Percentiles rank a stretch among this genome's conserved stretches.
Conservation (phyloP, 2,888 invertebrate genomes). For the Euclidia mi region DNA sequence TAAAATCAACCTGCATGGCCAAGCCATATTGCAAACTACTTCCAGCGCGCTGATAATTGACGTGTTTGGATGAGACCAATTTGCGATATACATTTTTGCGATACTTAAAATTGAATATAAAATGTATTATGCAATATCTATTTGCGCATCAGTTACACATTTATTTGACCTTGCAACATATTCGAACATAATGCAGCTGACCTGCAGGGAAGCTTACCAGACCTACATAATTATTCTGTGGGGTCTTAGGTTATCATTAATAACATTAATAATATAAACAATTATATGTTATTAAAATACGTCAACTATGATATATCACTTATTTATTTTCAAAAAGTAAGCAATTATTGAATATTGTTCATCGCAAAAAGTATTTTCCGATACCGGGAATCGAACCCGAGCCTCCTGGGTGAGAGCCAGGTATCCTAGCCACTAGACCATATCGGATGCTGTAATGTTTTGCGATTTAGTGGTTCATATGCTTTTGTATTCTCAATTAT, state of each 20-base stretch:
- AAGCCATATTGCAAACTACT: no score
- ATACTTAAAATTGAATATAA: no score
- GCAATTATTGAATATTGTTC: no score
- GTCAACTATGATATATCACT: no score
- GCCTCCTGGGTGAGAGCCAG: conserved; percentile 91
- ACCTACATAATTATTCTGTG: neutral
- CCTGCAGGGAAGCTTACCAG: neutral
- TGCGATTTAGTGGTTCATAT: no score
- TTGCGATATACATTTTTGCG: no score
- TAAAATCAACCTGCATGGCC: no score
- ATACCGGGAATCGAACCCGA: conserved; percentile 92
- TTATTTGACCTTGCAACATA: conserved; percentile 3
- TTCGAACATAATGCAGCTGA: neutral
- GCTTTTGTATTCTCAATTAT: no score
- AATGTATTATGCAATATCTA: no score
- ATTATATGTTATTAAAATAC: neutral
- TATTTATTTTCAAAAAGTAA: neutral
- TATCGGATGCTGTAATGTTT: conserved; percentile 80
- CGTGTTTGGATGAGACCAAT: no score
- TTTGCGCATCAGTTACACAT: neutral
- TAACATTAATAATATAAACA: neutral
- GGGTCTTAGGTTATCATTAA: neutral
- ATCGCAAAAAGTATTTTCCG: conserved; percentile 70
- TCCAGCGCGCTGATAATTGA: no score
- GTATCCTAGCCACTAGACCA: conserved; percentile 91